A percentile compares a stretch with the other conserved stretches of the same genome.
Conservation (phyloP, 1,140 invertebrate genomes). For the Drosophila biarmipes region DNA sequence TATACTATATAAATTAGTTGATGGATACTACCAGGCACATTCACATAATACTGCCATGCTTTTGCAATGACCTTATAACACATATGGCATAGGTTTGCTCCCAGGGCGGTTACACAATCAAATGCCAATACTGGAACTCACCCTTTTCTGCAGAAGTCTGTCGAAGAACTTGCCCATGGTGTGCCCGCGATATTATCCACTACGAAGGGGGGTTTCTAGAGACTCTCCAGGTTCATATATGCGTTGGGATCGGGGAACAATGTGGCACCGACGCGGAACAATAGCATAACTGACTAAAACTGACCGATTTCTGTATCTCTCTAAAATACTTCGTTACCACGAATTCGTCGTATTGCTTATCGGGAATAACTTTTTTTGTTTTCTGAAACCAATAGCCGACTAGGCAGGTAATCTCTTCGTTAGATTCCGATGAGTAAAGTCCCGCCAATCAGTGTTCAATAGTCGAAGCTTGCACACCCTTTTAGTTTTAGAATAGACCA, state of each 20-base stretch:
- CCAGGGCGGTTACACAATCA: conserved; percentile 4
- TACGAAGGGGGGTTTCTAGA: neutral
- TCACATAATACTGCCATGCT: neutral
- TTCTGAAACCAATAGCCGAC: conserved; percentile 38
- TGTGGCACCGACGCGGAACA: conserved; percentile 54
- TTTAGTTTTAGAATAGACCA: neutral
- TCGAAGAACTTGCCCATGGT: conserved; percentile 52
- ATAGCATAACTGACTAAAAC: conserved; percentile 68
- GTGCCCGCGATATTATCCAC: conserved; percentile 5
- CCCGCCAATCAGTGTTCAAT: neutral
- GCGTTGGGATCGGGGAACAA: conserved; percentile 12
- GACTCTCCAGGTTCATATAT: conserved; percentile 7
- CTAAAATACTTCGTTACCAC: conserved; percentile 39
- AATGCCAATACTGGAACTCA: conserved; percentile 10
- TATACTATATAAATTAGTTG: conserved; percentile 26
- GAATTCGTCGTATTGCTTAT: conserved; percentile 68
- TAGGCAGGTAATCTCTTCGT: conserved; percentile 27
- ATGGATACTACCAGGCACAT: conserved; percentile 14
- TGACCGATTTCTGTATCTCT: conserved; percentile 57
- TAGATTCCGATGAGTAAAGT: conserved; percentile 19
- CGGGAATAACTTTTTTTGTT: conserved; percentile 43
- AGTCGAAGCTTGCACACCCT: conserved; percentile 28
- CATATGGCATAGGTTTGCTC: conserved; percentile 7
- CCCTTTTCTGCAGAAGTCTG: conserved; percentile 43
- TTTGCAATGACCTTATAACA: conserved; percentile 9